Evolutionary conservation across 2,113 vertebrate genomes (phyloP), one percentile per base, ranked within the genome.

Genomic region (Notothenia rossii): DNA sequence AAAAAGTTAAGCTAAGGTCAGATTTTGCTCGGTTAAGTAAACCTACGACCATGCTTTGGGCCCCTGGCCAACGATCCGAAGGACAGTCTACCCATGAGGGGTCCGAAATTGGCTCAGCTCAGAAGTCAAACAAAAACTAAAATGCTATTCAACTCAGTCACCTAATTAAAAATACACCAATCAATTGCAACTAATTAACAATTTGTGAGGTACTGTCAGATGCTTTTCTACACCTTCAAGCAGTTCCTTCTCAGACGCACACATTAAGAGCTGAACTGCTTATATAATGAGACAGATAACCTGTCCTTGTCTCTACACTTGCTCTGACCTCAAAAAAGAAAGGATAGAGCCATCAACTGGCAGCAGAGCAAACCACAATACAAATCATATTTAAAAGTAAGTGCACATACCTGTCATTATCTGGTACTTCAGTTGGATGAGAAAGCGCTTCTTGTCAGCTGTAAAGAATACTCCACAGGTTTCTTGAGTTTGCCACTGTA

Each of bases 331-430:
- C 65, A 82, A 91, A 93, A 90, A 88, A 92, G 33, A 82, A 81
- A 74, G 74, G 54, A 84, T 93, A 93, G 90, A 92, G 81, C 85
- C 81, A 93, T 88, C n/a, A 88, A 83, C 75, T 77, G 48, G 50
- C 36, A 71, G 78, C 75, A 66, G 8, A 81, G 46, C 78, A 86
- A 79, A 81, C 49, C 50, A 80, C 22, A 86, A 22, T 43, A 83
- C 5, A 62, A 53, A 53, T 60, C 11, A 49, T 33, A 6, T 46
- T 49, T 45, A 67, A 83, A 81, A 75, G 12, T 40, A 78, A 76
- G 63, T 65, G 22, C 79, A 88, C 94, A 86, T 95, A 97, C 96
- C 96, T 96, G 91, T 60, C 75, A 55, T 72, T 75, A 63, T 89
- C 75, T 60, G 78, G 73, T 86, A 90, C 83, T 92, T 95, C 89